Percentiles rank a stretch among this genome's conserved stretches.
phyloP scores from a whole-genome alignment of 2,797 vertebrate species.

The Lemur catta region DNA sequence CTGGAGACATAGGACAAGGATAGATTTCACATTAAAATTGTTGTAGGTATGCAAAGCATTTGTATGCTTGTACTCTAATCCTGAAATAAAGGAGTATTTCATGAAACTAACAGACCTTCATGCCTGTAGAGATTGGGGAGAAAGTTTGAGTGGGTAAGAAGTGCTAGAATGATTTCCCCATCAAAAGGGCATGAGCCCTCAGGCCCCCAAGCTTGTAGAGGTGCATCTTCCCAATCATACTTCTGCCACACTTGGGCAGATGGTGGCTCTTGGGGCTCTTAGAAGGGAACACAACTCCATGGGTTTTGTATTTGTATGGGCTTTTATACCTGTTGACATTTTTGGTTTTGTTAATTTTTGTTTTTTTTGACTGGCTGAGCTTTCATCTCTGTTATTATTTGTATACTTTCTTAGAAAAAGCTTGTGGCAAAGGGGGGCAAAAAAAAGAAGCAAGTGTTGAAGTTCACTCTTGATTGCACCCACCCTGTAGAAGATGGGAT shows the following conservation, averaged over 20 bases:
- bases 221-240: too few species aligned
- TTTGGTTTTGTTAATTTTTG: background rate
- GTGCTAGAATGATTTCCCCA: background rate
- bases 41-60: background rate
- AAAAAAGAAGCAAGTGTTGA: conserved; percentile 97
- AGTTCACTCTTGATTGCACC: conserved; percentile 98
- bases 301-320: background rate
- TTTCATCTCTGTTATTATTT: background rate
- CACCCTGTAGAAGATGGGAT: conserved; percentile 99
- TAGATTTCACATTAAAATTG: background rate
- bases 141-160: background rate
- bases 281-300: background rate
- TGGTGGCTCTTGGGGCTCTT: background rate
- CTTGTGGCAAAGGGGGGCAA: conserved; percentile 91
- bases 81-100: background rate
- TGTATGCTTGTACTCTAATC: background rate
- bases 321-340: background rate
- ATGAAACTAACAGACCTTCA: background rate
- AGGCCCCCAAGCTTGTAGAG: background rate
- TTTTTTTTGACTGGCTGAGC: background rate
- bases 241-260: background rate
- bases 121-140: background rate
- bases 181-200: background rate
- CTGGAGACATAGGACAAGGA: background rate
- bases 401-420: conserved; percentile 87